Conservation (phyloP, 2,113 vertebrate genomes). For the Prunella fulvescens region DNA sequence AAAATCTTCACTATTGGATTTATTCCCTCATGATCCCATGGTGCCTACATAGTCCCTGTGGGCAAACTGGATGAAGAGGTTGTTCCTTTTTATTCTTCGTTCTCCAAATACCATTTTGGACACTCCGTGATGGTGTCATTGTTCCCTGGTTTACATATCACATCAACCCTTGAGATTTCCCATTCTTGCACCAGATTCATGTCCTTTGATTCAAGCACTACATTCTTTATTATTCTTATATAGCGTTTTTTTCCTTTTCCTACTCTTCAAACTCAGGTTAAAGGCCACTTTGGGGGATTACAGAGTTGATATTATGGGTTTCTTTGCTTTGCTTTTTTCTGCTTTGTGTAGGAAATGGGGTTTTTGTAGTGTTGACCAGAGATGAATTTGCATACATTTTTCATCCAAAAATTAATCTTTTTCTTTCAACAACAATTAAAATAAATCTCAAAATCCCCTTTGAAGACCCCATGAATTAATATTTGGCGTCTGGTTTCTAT, state of each 20-base stretch:
- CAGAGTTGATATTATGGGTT: neutral
- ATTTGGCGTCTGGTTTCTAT: constrained; percentile 66
- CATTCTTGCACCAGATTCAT: neutral
- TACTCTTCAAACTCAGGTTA: neutral
- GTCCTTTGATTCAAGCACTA: neutral
- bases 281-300: neutral
- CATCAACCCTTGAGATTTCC: neutral
- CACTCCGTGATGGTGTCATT: neutral
- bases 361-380: neutral
- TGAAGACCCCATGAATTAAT: constrained; percentile 38
- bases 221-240: neutral
- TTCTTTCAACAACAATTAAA: constrained; percentile 58
- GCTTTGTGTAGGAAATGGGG: neutral
- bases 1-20: neutral
- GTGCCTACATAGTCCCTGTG: neutral
- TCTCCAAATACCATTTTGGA: neutral
- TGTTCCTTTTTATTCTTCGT: neutral
- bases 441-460: constrained; percentile 52
- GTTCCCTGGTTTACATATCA: neutral
- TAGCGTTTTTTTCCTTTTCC: neutral
- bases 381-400: constrained; percentile 51
- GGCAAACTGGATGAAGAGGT: accelerated
- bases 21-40: accelerated
- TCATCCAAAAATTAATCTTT: constrained; percentile 47
- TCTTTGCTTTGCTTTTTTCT: neutral